A percentile compares a stretch with the other conserved stretches of the same genome.
These are phyloP conservation scores for Vespertilio murinus DNA, from an alignment of 2,797 vertebrate species.

Conservation along the genomic window DNA sequence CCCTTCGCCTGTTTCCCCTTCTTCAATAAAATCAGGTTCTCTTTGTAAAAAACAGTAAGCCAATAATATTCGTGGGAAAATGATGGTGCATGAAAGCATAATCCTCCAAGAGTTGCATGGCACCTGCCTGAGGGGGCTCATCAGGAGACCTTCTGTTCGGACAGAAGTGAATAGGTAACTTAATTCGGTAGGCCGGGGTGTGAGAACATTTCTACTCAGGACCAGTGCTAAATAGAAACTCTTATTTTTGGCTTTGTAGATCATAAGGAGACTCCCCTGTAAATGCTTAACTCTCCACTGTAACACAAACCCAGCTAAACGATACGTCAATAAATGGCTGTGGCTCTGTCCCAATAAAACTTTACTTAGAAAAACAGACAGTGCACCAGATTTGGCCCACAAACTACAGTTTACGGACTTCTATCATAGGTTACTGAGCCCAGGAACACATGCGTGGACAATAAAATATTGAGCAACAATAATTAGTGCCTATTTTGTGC, in stretches of 20 bases:
- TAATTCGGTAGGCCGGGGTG: not conserved
- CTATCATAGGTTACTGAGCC: not conserved
- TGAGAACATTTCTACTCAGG: not conserved
- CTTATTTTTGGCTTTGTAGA: not conserved
- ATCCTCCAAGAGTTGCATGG: not conserved
- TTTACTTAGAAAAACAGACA: conserved; percentile 34
- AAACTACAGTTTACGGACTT: not conserved
- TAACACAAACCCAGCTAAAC: not conserved
- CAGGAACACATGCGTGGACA: not conserved
- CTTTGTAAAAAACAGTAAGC: not conserved
- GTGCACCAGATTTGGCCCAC: not conserved
- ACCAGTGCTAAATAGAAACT: not conserved
- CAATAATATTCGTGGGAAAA: not conserved
- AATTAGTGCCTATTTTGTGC: not conserved
- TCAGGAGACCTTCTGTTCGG: not conserved
- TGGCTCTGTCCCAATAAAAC: not conserved
- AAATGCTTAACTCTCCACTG: not conserved
- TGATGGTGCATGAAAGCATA: not conserved
- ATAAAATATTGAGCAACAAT: not conserved
- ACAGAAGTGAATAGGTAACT: not conserved
- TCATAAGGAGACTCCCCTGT: not conserved
- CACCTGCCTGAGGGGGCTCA: not conserved
- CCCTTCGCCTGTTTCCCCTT: not conserved
- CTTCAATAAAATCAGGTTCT: not conserved
- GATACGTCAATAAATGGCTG: not conserved